These are phyloP conservation scores for Oegoconia quadripuncta DNA, from an alignment of 2,888 invertebrate genomes.

Conservation along the genomic window DNA sequence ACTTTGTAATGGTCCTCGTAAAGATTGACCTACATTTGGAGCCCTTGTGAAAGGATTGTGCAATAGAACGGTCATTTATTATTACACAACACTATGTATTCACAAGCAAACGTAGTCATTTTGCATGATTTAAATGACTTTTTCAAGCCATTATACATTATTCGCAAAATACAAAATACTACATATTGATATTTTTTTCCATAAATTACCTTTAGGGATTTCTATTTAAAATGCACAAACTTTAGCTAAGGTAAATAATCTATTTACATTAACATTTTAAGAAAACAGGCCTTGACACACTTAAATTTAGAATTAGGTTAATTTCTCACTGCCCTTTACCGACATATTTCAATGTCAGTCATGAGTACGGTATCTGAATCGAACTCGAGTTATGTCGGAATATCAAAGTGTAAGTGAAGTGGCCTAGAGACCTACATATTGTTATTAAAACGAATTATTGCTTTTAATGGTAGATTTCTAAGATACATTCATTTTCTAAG, in stretches of 20 bases:
- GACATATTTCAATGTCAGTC: constrained; percentile 80
- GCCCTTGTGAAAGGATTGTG: constrained; percentile 81
- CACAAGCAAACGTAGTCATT: constrained; percentile 70
- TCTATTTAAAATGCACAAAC: constrained; percentile 5
- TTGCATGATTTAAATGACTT: constrained; percentile 60
- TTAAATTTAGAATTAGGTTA: constrained; percentile 64
- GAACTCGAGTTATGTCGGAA: constrained; percentile 86
- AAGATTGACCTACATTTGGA: constrained; percentile 77
- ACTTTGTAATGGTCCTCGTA: constrained; percentile 58
- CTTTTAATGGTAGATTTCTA: constrained; percentile 73
- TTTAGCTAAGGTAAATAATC: constrained; percentile 10
- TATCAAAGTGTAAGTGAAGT: constrained; percentile 91
- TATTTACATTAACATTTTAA: constrained; percentile 19
- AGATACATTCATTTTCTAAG: constrained; percentile 76
- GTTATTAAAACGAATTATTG: constrained; percentile 59
- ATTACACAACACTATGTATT: constrained; percentile 74
- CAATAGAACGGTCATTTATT: constrained; percentile 79
- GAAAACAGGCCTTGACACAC: constrained; percentile 66
- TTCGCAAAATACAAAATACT: constrained; percentile 31
- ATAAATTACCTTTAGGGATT: not conserved
- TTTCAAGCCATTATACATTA: constrained; percentile 32
- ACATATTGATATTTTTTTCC: constrained; percentile 30
- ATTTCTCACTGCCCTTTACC: constrained; percentile 76
- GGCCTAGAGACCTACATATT: constrained; percentile 93
- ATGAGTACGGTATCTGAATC: constrained; percentile 83